Evolutionary conservation across 2,797 vertebrate species (phyloP), one percentile per base, ranked within the genome.

Genomic region (Setipinna tenuifilis): DNA sequence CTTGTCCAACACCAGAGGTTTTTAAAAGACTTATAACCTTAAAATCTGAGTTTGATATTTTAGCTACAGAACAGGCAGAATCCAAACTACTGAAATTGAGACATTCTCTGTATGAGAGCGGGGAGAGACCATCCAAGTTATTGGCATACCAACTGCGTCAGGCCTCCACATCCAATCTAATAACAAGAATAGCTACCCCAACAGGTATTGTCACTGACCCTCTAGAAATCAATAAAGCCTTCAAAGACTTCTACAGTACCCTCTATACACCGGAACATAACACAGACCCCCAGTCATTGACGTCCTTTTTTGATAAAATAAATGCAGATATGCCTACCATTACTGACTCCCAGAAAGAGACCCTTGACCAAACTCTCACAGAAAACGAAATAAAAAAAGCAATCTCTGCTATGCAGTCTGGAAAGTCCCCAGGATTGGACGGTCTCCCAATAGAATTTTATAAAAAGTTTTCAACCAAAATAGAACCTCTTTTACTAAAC

Each of bases 401-500:
- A 41, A 71, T 86, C 50, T 41, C 2, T 41, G 2, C 35, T 41
- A 41, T 41, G 35, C 35, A 41, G 5, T 41, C 35, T 41, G 35
- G 35, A 41, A 41, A 2, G 35, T 41, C 2, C 35, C 35, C 35
- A 2, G 35, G n/a, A 21, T 59, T 25, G 1, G 85, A 83, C 57
- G 81, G 85, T 0, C 57, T 82, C 7, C 31, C 85, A 11, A 57
- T 58, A 35, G 81, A 83, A 41, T 71, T 86, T 16, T 86, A 86
- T 17, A 85, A 85, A 50, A 75, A 84, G 44, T 59, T 59, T 17
- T 21, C 41, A 3, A 5, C 11, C n/a, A 9, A 81, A 57, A 6
- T 78, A 0, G 12, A 23, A 5, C 68, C 68, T 16, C 9, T 84
- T 17, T 23, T 75, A 12, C 19, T 21, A 9, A n/a, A 46, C 12